Conservation (phyloP, 2,888 invertebrate species). For the Hedya salicella region DNA sequence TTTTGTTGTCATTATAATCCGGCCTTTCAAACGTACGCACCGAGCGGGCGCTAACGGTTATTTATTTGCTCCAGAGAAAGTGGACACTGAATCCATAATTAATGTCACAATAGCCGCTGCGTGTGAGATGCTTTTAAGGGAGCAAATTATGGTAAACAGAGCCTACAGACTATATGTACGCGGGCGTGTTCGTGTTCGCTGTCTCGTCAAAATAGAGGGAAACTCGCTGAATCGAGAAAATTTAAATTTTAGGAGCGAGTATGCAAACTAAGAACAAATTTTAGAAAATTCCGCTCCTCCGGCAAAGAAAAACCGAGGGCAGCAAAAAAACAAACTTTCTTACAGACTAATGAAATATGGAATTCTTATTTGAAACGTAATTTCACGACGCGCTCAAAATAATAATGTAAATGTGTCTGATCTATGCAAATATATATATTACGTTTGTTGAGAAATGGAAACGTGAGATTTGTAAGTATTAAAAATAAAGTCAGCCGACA, state of each 20-base stretch:
- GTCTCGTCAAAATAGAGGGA: slow-evolving; percentile 41
- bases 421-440: slow-evolving; percentile 19
- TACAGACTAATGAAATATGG: slow-evolving; percentile 43
- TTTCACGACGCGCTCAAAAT: slow-evolving; percentile 36
- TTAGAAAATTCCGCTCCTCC: slow-evolving; percentile 40
- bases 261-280: slow-evolving; percentile 44
- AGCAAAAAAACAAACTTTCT: slow-evolving; percentile 41
- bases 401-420: slow-evolving; percentile 41
- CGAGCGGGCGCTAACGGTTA: slow-evolving; percentile 52
- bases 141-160: slow-evolving; percentile 31
- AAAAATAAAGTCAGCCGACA: slow-evolving; percentile 5
- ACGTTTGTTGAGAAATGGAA: slow-evolving; percentile 4
- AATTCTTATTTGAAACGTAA: slow-evolving; percentile 40
- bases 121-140: slow-evolving; percentile 27
- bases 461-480: slow-evolving; percentile 1
- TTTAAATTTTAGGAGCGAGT: slow-evolving; percentile 44
- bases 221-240: slow-evolving; percentile 40
- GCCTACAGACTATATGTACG: background rate
- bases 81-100: slow-evolving; percentile 53
- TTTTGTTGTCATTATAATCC: slow-evolving; percentile 53
- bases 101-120: slow-evolving; percentile 47
- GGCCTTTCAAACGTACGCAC: slow-evolving; percentile 47
- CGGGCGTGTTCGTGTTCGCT: slow-evolving; percentile 6
- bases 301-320: slow-evolving; percentile 40
- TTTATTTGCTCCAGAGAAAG: slow-evolving; percentile 49